phyloP scores from a whole-genome alignment of 1,140 invertebrate genomes.

The Drosophila equinoxialis region DNA sequence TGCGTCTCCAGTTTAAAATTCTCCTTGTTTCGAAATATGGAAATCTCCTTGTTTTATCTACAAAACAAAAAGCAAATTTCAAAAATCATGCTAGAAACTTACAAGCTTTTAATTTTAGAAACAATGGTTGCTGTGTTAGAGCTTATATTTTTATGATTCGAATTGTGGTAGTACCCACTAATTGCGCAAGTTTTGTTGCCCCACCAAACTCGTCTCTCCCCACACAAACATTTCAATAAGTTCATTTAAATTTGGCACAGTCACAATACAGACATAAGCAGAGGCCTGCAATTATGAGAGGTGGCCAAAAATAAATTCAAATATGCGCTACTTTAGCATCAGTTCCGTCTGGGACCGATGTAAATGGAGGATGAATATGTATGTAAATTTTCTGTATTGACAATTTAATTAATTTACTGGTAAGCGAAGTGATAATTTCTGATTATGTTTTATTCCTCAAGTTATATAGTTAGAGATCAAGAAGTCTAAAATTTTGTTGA shows the following conservation, averaged over 20 bases:
- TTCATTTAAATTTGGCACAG: conserved; percentile 64
- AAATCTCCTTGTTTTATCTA: not conserved
- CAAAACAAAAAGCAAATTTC: not conserved
- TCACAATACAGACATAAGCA: conserved; percentile 47
- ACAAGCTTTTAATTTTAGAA: not conserved
- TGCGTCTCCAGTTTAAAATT: not conserved
- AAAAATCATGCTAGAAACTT: not conserved
- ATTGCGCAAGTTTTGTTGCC: conserved; percentile 60
- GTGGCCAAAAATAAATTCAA: conserved; percentile 74
- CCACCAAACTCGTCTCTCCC: not conserved
- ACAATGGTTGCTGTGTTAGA: not conserved
- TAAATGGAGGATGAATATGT: conserved; percentile 9
- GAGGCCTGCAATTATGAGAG: conserved; percentile 74
- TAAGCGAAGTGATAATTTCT: too few relatives aligned
- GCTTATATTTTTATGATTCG: not conserved
- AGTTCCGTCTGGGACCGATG: conserved; percentile 16
- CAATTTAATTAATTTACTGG: not conserved
- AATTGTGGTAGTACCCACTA: conserved; percentile 38
- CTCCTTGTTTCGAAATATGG: not conserved
- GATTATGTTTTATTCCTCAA: too few relatives aligned
- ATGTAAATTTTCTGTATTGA: not conserved
- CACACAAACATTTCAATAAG: conserved; percentile 4
- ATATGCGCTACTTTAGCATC: conserved; percentile 56
- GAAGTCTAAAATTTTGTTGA: too few relatives aligned
- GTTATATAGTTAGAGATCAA: too few relatives aligned